Base-by-base conservation (phyloP, 2,113 vertebrate genomes). In the Ictidomys tridecemlineatus region DNA sequence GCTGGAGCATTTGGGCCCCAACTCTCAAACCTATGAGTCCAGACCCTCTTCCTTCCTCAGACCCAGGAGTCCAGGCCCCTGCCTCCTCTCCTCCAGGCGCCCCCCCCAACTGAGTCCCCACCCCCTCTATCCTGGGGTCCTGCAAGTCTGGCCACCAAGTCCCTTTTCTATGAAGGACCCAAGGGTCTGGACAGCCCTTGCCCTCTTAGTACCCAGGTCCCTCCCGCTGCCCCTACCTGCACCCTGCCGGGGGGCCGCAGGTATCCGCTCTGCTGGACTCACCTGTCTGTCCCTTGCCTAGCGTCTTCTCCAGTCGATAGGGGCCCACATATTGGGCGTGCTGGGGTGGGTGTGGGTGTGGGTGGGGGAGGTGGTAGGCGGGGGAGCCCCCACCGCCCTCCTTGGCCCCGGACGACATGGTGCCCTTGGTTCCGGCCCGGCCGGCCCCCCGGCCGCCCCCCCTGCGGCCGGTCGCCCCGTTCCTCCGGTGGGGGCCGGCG, bases 261-360 rank as follows among this genome's bases (percentile, higher is more conserved):
- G 95, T 83, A 48, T 69, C 85, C 79, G 53, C 77, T 58, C 17
- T 2, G 45, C 51, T n/a, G 22, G 91, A 65, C 98, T 98, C 97
- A 98, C 98, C 98, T 93, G 98, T 98, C 98, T 98, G 98, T 85
- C 98, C 98, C 97, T 98, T 98, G 87, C 98, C 98, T 96, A 98
- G 98, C 4, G 98, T 98, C 95, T 98, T 98, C 95, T 98, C 98
- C 98, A 98, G 98, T 42, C 98, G 98, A 91, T 98, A 98, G 94
- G 98, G 98, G 92, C 98, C 98, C 98, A 98, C 98, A 87, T 98
- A 98, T 51, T 98, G 98, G 97, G 98, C 98, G 85, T 98, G 98
- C 95, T 97, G 97, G 37, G 98, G 95, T 89, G 97, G 98, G 95
- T 98, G 96, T n/a, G 96, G 96, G 97, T 96, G 96, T 5, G 97